Evolutionary conservation across 2,113 vertebrate genomes (phyloP).

Genomic region (Andinoacara biseriatus): DNA sequence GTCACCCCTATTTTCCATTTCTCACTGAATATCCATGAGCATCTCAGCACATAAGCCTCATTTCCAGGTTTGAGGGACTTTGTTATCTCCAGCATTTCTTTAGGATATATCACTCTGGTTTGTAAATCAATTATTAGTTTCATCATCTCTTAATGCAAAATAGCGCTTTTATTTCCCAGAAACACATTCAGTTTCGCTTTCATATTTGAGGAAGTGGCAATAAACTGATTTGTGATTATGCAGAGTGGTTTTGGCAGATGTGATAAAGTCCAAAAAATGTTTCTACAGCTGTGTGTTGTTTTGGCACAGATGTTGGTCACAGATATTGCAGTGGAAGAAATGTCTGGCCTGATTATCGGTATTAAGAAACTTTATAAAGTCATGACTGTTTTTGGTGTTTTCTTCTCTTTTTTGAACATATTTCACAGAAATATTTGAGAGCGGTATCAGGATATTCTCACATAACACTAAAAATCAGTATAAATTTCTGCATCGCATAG

Average conservation of each 20-base stretch:
- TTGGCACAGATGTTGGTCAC: background rate
- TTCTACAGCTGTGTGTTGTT: background rate
- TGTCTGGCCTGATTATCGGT: background rate
- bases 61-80: background rate
- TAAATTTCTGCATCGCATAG: background rate
- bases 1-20: background rate
- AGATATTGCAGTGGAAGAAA: background rate
- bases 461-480: background rate
- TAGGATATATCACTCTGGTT: background rate
- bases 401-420: background rate
- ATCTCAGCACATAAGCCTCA: background rate
- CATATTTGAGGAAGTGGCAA: background rate
- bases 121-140: background rate
- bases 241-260: conserved; percentile 3
- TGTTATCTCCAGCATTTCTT: background rate
- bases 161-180: background rate
- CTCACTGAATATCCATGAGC: background rate
- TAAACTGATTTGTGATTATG: background rate
- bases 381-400: background rate
- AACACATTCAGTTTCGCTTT: background rate
- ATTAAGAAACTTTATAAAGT: background rate
- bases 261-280: background rate
- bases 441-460: too few relatives aligned
- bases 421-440: background rate
- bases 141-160: background rate